Conservation (phyloP, 2,113 vertebrate species). For the Anser cygnoides region DNA sequence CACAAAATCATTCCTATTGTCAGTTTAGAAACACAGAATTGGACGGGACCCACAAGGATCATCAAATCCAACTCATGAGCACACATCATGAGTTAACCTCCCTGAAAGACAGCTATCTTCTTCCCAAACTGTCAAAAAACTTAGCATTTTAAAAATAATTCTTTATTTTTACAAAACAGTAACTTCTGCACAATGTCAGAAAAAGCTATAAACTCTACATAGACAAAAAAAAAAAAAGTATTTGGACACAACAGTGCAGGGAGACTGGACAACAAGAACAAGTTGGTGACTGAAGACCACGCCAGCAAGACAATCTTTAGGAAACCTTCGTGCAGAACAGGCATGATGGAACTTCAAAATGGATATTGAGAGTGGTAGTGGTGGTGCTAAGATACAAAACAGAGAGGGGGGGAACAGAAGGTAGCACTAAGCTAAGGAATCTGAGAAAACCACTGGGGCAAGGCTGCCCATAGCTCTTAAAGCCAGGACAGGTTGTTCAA, state of each 20-base stretch:
- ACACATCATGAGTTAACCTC: not conserved
- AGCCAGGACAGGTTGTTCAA: not conserved
- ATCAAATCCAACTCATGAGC: not conserved
- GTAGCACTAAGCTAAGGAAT: not conserved
- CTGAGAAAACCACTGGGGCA: not conserved
- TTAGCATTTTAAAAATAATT: not conserved
- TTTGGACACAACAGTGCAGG: not conserved
- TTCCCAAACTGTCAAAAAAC: not conserved
- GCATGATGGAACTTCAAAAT: not conserved
- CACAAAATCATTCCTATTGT: not conserved
- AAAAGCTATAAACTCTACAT: not conserved
- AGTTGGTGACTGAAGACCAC: not conserved
- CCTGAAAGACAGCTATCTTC: not conserved
- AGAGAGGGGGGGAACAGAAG: not conserved
- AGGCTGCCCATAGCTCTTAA: not conserved
- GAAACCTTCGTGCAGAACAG: not conserved
- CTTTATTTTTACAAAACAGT: not conserved
- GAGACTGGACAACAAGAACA: not conserved
- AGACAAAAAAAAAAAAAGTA: not conserved
- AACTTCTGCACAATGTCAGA: not conserved
- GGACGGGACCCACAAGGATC: not conserved
- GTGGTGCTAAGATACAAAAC: not conserved
- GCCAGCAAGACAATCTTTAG: not conserved
- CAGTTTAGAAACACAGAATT: not conserved
- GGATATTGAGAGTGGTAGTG: too few species aligned